Conservation (phyloP, 2,888 invertebrate species). For the Cerceris rybyensis region DNA sequence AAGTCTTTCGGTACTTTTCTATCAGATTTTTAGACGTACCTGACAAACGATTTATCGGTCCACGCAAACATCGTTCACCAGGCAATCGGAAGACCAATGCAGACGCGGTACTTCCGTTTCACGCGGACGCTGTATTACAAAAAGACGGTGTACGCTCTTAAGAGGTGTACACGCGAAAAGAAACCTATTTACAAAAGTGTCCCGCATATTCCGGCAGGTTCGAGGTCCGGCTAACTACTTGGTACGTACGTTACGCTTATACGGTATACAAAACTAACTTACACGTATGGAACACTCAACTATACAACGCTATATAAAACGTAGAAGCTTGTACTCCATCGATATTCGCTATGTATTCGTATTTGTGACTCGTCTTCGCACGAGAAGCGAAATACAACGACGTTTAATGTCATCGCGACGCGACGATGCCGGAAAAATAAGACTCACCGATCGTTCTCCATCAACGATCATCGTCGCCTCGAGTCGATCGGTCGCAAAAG, state of each 20-base stretch:
- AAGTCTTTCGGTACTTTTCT: too few species aligned
- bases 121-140: too few species aligned
- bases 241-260: constrained; percentile 38
- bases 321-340: constrained; percentile 65
- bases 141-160: too few species aligned
- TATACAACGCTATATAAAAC: constrained; percentile 64
- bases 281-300: constrained; percentile 65
- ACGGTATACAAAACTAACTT: constrained; percentile 66
- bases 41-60: too few species aligned
- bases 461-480: background rate
- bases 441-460: background rate
- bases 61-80: too few species aligned
- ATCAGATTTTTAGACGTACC: too few species aligned
- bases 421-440: background rate
- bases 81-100: too few species aligned
- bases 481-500: constrained; percentile 14
- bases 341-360: constrained; percentile 47
- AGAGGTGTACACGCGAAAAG: constrained; percentile 8
- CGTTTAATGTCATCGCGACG: constrained; percentile 3
- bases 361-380: constrained; percentile 2
- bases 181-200: constrained; percentile 61
- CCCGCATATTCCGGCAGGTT: constrained; percentile 49
- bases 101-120: too few species aligned
- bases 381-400: constrained; percentile 11
- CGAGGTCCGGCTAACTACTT: constrained; percentile 39